Conservation (phyloP, 2,888 invertebrate species). For the Dynastes hyllus region DNA sequence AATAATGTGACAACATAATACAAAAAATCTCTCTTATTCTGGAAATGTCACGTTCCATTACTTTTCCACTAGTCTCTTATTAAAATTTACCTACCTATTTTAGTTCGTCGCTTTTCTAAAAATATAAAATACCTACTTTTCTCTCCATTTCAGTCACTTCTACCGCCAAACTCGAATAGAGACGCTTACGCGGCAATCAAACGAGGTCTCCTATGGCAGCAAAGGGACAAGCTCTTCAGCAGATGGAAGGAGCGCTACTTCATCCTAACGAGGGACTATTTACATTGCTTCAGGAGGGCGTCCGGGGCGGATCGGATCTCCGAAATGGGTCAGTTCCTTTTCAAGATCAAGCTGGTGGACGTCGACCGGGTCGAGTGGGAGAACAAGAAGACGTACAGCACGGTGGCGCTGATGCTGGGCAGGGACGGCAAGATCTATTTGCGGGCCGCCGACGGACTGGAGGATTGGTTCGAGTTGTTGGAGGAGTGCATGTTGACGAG, state of each 20-base stretch:
- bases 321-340: slow-evolving; percentile 80
- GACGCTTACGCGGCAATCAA: slow-evolving; percentile 76
- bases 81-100: background rate
- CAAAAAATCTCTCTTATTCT: too few species aligned
- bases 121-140: slow-evolving; percentile 1
- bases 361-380: slow-evolving; percentile 80
- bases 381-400: slow-evolving; percentile 78
- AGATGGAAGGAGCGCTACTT: slow-evolving; percentile 81
- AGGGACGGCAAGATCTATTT: slow-evolving; percentile 72
- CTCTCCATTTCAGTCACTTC: slow-evolving; percentile 66
- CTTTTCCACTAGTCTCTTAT: background rate
- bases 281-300: slow-evolving; percentile 79
- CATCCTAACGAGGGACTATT: slow-evolving; percentile 78
- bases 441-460: slow-evolving; percentile 74
- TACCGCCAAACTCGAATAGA: slow-evolving; percentile 66
- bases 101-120: too few species aligned
- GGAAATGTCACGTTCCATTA: too few species aligned
- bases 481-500: slow-evolving; percentile 79
- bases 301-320: slow-evolving; percentile 75
- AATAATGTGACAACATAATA: too few species aligned
- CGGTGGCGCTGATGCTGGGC: slow-evolving; percentile 74
- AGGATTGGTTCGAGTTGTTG: slow-evolving; percentile 79
- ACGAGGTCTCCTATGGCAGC: slow-evolving; percentile 78
- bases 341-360: slow-evolving; percentile 78
- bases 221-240: slow-evolving; percentile 77